Evolutionary conservation across 2,797 vertebrate genomes (phyloP).

Genomic region (Rhinella marina): DNA sequence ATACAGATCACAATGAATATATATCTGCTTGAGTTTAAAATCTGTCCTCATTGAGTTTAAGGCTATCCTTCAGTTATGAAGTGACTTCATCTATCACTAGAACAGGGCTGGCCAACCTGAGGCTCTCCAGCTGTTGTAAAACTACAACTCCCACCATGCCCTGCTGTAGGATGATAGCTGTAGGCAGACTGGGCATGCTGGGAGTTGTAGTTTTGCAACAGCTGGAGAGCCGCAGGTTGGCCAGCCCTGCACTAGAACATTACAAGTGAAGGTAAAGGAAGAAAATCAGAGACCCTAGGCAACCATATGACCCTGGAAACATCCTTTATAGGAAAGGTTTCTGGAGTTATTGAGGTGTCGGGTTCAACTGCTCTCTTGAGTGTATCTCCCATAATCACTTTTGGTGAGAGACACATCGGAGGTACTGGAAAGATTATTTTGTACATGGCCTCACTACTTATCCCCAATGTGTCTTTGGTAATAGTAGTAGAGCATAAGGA

Average conservation of each 20-base stretch:
- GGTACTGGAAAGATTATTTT: not conserved
- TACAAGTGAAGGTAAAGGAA: not conserved
- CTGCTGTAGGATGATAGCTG: too few relatives aligned
- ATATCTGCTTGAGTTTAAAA: not conserved
- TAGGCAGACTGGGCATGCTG: too few relatives aligned
- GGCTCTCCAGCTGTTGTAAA: too few relatives aligned
- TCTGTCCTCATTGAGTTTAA: not conserved
- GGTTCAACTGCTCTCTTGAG: not conserved
- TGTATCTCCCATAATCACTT: not conserved
- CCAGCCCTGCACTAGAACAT: not conserved
- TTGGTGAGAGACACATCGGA: not conserved
- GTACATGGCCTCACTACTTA: not conserved
- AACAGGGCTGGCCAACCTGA: too few relatives aligned
- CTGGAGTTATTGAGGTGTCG: not conserved
- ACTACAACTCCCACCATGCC: too few relatives aligned
- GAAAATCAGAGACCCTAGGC: not conserved
- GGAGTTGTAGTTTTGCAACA: too few relatives aligned
- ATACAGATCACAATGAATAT: not conserved
- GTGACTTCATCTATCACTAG: not conserved
- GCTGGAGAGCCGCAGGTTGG: too few relatives aligned
- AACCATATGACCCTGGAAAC: not conserved
- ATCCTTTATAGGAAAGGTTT: not conserved
- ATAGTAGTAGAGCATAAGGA: not conserved
- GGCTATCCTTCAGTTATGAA: not conserved
- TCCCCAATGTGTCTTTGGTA: not conserved